Conservation (phyloP, 1,140 invertebrate genomes). For the Phymorhynchus buccinoides region DNA sequence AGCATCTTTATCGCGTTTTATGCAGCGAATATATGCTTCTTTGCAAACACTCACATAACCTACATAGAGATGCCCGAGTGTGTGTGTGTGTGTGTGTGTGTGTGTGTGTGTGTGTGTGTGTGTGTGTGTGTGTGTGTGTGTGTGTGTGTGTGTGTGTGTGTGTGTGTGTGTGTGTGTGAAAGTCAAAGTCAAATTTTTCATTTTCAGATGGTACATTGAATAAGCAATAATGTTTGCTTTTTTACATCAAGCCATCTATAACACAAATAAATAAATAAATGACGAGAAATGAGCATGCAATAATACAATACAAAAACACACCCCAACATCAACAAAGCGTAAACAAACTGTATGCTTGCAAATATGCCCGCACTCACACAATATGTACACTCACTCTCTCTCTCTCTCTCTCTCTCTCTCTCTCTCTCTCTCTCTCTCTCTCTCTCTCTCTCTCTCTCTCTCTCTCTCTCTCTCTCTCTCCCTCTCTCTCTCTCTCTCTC, state of each 20-base stretch:
- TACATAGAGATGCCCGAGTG: too few species aligned
- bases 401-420: constrained; percentile 18
- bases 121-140: background rate
- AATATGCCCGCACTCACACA: too few species aligned
- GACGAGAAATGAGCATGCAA: too few species aligned
- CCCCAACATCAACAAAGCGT: background rate
- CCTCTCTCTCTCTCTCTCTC: background rate
- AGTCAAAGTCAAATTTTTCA: background rate
- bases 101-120: background rate
- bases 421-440: constrained; percentile 25
- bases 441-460: constrained; percentile 30
- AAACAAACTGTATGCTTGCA: too few species aligned
- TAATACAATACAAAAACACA: background rate
- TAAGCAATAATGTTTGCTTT: too few species aligned
- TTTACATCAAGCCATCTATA: too few species aligned
- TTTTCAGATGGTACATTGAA: too few species aligned
- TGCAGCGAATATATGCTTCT: too few species aligned
- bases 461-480: constrained; percentile 14
- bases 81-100: background rate
- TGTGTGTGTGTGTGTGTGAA: background rate
- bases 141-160: background rate
- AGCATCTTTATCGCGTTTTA: too few species aligned
- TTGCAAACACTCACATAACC: too few species aligned
- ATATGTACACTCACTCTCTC: too few species aligned
- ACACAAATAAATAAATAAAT: too few species aligned